These are phyloP conservation scores for Pseudomugil gertrudae DNA, from an alignment of 2,797 vertebrate genomes.

Conservation along the genomic window DNA sequence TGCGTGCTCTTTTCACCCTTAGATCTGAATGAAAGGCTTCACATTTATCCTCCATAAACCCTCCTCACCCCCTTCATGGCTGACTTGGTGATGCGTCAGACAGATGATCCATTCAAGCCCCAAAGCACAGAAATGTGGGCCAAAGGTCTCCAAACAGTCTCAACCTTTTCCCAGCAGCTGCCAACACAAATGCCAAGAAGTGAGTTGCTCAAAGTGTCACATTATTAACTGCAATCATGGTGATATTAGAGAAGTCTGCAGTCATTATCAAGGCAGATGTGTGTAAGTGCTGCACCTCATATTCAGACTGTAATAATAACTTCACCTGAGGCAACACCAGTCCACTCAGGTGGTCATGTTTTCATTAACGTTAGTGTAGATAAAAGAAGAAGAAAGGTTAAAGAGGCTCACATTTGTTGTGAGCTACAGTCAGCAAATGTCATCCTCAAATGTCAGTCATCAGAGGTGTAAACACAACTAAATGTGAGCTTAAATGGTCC, in stretches of 20 bases:
- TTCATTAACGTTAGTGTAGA: neutral
- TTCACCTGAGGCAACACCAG: neutral
- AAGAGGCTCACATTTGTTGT: neutral
- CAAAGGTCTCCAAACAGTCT: conserved; percentile 68
- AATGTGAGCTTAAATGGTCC: too few relatives aligned
- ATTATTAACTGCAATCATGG: conserved; percentile 17
- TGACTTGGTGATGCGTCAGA: conserved; percentile 27
- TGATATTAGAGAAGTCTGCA: conserved; percentile 12
- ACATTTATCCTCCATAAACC: conserved; percentile 8
- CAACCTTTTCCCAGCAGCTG: conserved; percentile 42
- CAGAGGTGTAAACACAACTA: neutral
- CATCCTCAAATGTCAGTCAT: neutral
- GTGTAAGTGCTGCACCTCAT: neutral
- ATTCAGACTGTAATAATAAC: neutral
- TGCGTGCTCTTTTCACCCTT: conserved; percentile 2
- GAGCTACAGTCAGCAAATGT: neutral
- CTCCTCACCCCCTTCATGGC: neutral
- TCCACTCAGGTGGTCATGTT: neutral
- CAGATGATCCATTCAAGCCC: conserved; percentile 58
- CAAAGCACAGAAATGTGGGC: conserved; percentile 49
- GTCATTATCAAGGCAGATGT: neutral
- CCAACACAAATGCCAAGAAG: conserved; percentile 40
- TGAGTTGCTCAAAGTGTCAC: conserved; percentile 35
- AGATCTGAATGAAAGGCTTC: conserved; percentile 21
- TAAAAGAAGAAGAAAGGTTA: neutral